A percentile compares a stretch with the other conserved stretches of the same genome.
phyloP scores from a whole-genome alignment of 2,113 vertebrate genomes.

The Macrotis lagotis region DNA sequence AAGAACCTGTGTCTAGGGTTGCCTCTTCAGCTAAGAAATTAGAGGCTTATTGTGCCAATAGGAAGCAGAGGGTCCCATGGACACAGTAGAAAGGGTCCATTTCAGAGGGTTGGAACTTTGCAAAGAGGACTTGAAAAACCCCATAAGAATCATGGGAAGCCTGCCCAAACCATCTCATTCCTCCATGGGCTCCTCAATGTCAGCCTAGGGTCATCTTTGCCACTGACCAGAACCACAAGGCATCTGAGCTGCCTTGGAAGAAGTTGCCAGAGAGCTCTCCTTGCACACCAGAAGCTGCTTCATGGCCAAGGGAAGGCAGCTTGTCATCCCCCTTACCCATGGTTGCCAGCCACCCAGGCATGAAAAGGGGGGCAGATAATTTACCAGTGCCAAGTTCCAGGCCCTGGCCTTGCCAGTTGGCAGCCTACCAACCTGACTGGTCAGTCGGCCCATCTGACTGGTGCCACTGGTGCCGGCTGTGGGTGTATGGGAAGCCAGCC shows the following conservation, averaged over 20 bases:
- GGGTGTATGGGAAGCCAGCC: conserved; percentile 55
- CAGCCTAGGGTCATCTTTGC: rapidly evolving
- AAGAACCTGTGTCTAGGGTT: rapidly evolving
- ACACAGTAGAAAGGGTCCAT: rapidly evolving
- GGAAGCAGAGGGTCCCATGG: rapidly evolving
- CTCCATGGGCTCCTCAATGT: rapidly evolving
- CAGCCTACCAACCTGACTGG: conserved; percentile 6
- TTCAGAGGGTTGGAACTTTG: background rate
- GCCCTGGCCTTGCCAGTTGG: conserved; percentile 73
- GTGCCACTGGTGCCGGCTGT: conserved; percentile 55
- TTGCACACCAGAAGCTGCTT: conserved; percentile 51
- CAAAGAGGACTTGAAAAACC: background rate
- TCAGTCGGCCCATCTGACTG: conserved; percentile 73
- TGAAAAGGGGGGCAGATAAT: background rate
- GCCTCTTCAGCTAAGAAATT: background rate
- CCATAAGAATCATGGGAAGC: rapidly evolving
- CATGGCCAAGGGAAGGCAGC: conserved; percentile 62
- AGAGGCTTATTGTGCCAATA: background rate
- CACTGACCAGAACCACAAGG: rapidly evolving
- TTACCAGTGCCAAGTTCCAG: conserved; percentile 69
- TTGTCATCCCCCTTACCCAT: conserved; percentile 41
- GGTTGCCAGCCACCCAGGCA: conserved; percentile 56
- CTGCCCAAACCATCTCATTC: rapidly evolving
- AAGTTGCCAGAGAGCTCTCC: background rate
- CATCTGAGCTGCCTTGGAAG: conserved; percentile 42